Evolutionary conservation across 1,140 invertebrate species (phyloP).

Genomic region (Drosophila parvula): DNA sequence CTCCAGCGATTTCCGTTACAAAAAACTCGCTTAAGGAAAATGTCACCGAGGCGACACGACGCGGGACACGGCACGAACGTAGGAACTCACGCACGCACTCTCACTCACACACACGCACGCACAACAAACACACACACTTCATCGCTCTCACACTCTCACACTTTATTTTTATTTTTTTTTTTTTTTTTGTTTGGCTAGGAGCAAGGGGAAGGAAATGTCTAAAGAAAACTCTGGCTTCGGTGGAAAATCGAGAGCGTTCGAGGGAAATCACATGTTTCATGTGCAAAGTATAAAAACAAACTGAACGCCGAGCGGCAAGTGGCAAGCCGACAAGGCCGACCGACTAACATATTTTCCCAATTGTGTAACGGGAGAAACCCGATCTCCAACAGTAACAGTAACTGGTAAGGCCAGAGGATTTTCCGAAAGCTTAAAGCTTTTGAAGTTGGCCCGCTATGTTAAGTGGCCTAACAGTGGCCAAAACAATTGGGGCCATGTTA

Average conservation of each 20-base stretch:
- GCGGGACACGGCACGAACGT: conserved; percentile 29
- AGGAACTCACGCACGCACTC: conserved; percentile 28
- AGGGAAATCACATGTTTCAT: conserved; percentile 81
- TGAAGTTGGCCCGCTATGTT: conserved; percentile 4
- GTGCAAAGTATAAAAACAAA: conserved; percentile 81
- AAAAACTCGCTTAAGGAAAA: conserved; percentile 43
- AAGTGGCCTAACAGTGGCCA: background rate
- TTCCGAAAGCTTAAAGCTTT: conserved; percentile 42
- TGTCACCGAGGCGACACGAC: conserved; percentile 31
- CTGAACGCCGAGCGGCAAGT: conserved; percentile 54
- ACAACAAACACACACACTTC: conserved; percentile 16
- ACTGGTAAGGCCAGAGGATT: conserved; percentile 13
- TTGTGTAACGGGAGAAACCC: conserved; percentile 38
- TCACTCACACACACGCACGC: conserved; percentile 27
- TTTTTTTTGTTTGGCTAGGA: too few species aligned
- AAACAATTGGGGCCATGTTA: conserved; percentile 16
- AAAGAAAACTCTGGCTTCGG: conserved; percentile 72
- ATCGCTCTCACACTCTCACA: conserved; percentile 17
- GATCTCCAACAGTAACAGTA: conserved; percentile 27
- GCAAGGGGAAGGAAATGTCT: conserved; percentile 56
- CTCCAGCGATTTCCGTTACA: conserved; percentile 49
- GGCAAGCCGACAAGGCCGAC: conserved; percentile 32
- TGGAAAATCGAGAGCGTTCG: conserved; percentile 45
- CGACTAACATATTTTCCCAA: conserved; percentile 47
- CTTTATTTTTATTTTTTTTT: too few species aligned